Base-by-base conservation (phyloP, 2,888 invertebrate species). In the Ectemnius continuus region DNA sequence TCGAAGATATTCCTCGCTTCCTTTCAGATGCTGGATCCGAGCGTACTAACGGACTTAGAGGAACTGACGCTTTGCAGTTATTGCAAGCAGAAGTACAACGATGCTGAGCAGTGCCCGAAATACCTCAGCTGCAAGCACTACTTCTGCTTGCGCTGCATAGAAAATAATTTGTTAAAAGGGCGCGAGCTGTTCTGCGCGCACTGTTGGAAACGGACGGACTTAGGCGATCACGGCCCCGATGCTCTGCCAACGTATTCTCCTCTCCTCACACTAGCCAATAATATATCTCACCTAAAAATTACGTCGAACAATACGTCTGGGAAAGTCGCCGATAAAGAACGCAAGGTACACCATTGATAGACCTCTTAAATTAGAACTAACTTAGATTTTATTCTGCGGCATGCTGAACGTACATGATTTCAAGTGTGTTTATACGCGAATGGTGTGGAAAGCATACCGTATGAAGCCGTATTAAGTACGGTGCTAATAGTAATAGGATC, bases 51-150 rank as follows among this genome's bases (percentile, higher is more conserved):
- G 86, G 94, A 95, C 91, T 92, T 95, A 90, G 95, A 95, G 91
- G 95, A 95, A 92, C 92, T 95, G 90, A 94, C 94, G 90, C 92
- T 94, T 87, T 95, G 96, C 93, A 94, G 94, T 87, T 94, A 93
- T 89, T 95, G 95, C 92, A 94, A 94, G 91, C 93, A 94, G 90
- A 94, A 94, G 90, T 95, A 95, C 92, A 95, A 95, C 91, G 94
- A 95, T 85, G 92, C 92, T 76, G 95, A 95, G 90, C 94, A 94
- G 88, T 93, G 94, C 88, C 95, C 95, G 76, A 95, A 95, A 91
- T 91, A 95, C 90, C 93, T 95, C 83, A 93, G 94, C 82, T 95
- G 95, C 92, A 94, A 95, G 88, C 95, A 95, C 90, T 94, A 95
- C 91, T 95, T 95, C 91, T 95, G 95, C 90, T 92, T 95, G 90